Evolutionary conservation across 2,888 invertebrate species (phyloP), one percentile per base, ranked within the genome.

Genomic region (Stomorhina lunata): DNA sequence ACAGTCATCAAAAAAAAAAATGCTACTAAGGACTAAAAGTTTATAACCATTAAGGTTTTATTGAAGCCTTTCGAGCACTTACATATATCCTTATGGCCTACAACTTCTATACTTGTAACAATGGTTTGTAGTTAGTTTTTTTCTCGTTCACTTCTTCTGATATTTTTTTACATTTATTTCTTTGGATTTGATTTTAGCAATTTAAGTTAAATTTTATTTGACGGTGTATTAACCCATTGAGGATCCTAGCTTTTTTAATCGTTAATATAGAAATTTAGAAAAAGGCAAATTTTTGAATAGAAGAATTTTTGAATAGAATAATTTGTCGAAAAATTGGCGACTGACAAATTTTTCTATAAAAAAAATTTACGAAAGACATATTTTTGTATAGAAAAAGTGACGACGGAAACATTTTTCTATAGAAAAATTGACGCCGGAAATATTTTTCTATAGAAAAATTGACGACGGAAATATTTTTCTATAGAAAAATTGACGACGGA

Each of bases 21-120:
- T 81, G 71, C 66, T 66, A 65, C 72, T 63, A 37, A 77, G 48
- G 40, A 45, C 73, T 78, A 53, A 69, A 57, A 63, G 68, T 65
- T 78, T 57, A 81, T 63, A 73, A 69, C 63, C 55, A 81, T 78
- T 73, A 81, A 78, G 57, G 32, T 65, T 73, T 43, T 69, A 78
- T 81, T 27, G 57, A 69, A 78, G 55, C 45, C 68, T 68, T 72
- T 78, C 77, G 61, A 81, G 77, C 68, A 77, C 34, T n/a, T n/a
- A n/a, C n/a, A n/a, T n/a, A n/a, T n/a, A 34, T 68, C 37, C 72
- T 78, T 73, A 73, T 71, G 45, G 72, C 45, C 68, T 68, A 66
- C 59, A 69, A 72, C 34, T 20, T 45, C 55, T 25, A 48, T 27
- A n/a, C n/a, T n/a, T n/a, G n/a, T n/a, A 40, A 57, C 69, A 68